Base-by-base conservation (phyloP, 2,888 invertebrate genomes). In the Rhyacophila evoluta region DNA sequence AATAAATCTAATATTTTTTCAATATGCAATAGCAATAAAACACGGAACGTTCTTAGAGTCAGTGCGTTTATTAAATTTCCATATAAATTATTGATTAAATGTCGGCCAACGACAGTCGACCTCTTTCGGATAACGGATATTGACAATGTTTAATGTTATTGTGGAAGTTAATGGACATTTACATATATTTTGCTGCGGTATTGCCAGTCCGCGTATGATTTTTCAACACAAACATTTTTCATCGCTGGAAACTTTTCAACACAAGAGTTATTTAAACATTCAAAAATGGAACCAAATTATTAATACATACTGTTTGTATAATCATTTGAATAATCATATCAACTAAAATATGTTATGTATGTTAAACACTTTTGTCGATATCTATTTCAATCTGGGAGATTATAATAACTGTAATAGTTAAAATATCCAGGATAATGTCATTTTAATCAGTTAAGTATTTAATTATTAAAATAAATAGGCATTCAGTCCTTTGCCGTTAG, bases 31-130 rank as follows among this genome's bases (percentile, higher is more conserved):
- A 2, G 55, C 10, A 19, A 55, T 55, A 55, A 55, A 55, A 25
- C 19, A 25, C 10, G 10, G 8, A 12, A 41, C 19, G 6, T 15
- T 12, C 2, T 15, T 19, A 11, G 11, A 38, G 11, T 11, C 41
- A 6, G 25, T 25, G 55, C 25, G 55, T 55, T 25, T 55, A 25
- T 25, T 55, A 19, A 25, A 55, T 55, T 25, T 55, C 2, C 10
- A 55, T 55, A 8, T 55, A 55, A 55, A 55, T 55, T 55, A 55
- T 55, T 55, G 55, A 55, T 55, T 55, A 1, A 25, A 55, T 55
- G 25, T 12, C 19, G 55, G 55, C 8, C 15, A 55, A 1, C 19
- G 55, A 55, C 55, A 55, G 55, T 55, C 55, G 55, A 55, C 55
- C 55, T 55, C 55, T 55, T 55, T 55, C 8, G 15, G 55, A 55